phyloP scores from a whole-genome alignment of 2,113 vertebrate genomes.

The Bambusicola thoracicus region DNA sequence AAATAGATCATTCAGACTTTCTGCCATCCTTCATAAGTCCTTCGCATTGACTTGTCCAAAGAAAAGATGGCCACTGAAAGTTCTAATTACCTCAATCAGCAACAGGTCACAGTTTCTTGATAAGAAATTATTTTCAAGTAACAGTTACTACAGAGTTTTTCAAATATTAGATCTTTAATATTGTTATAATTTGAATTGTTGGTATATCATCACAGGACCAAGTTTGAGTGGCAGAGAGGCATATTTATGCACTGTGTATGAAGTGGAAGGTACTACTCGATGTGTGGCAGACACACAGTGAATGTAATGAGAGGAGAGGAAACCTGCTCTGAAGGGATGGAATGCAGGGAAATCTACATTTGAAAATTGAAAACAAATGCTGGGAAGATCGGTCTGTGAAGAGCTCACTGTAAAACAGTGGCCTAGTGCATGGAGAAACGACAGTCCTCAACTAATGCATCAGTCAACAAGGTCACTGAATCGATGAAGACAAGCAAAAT shows the following conservation, averaged over 20 bases:
- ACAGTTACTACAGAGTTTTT: not conserved
- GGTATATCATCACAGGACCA: not conserved
- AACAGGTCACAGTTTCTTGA: slow-evolving; percentile 3
- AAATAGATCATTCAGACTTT: not conserved
- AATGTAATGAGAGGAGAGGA: not conserved
- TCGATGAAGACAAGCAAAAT: not conserved
- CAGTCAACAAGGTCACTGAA: not conserved
- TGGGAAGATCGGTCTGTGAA: not conserved
- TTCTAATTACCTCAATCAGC: slow-evolving; percentile 25
- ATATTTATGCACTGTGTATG: slow-evolving; percentile 19
- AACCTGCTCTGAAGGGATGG: not conserved
- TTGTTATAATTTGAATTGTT: slow-evolving; percentile 3
- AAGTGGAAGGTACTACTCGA: not conserved
- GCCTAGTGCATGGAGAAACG: not conserved
- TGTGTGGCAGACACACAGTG: not conserved
- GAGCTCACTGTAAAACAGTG: not conserved
- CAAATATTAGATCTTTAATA: not conserved
- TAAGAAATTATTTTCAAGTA: slow-evolving; percentile 36
- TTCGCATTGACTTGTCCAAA: not conserved
- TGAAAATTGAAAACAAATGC: not conserved
- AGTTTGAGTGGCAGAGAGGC: not conserved
- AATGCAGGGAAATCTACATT: not conserved
- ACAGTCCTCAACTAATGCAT: not conserved
- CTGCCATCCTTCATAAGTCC: not conserved
- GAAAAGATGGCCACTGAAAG: not conserved